phyloP scores from a whole-genome alignment of 2,113 vertebrate genomes.

The Bos javanicus region DNA sequence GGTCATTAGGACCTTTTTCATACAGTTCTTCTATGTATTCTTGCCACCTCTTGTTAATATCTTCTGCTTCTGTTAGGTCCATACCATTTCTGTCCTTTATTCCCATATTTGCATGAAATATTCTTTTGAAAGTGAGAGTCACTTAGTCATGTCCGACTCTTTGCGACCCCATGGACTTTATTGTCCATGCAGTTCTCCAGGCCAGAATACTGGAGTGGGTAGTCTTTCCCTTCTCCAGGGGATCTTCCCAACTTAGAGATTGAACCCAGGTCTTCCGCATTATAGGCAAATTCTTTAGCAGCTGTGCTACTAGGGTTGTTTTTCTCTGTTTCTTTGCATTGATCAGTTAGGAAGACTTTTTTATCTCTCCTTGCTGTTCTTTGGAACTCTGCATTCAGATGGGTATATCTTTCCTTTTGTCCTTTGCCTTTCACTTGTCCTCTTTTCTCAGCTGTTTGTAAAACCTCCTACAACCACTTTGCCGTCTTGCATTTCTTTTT shows the following conservation, averaged over 20 bases:
- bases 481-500: not conserved
- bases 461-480: not conserved
- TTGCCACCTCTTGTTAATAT: not conserved
- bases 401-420: not conserved
- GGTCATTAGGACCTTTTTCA: not conserved
- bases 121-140: not conserved
- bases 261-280: not conserved
- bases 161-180: not conserved
- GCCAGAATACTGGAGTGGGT: not conserved
- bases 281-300: not conserved
- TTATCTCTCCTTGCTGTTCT: not conserved
- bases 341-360: not conserved
- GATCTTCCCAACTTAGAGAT: not conserved
- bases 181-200: not conserved
- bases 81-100: not conserved
- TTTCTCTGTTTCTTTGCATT: not conserved
- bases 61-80: not conserved
- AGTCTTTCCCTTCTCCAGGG: not conserved
- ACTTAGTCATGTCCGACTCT: not conserved
- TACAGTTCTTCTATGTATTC: not conserved
- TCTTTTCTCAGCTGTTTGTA: not conserved
- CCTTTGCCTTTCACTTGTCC: not conserved
- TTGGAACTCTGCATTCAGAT: not conserved
- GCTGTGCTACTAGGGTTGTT: not conserved
- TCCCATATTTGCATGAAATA: not conserved